Evolutionary conservation across 2,888 invertebrate genomes (phyloP), one percentile per base, ranked within the genome.

Genomic region (Himalopsyche kuldschensis): DNA sequence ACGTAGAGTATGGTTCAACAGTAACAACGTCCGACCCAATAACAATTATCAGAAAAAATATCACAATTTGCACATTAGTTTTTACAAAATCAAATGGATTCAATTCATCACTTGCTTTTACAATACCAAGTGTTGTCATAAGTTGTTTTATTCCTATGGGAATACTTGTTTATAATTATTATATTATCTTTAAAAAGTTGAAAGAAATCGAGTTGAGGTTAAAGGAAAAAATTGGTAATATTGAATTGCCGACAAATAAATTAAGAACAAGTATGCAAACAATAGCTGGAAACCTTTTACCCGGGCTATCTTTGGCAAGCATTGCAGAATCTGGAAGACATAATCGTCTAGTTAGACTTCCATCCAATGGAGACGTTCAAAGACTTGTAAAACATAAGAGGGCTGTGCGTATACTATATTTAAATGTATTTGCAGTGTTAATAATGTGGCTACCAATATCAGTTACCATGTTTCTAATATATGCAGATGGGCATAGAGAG

Each of bases 401-500:
- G 78, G 92, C 92, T 27, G 92, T 93, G 0, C 88, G 92, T 55
- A 89, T 93, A 31, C 88, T 93, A 35, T 89, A 92, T 80, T 88
- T 92, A 69, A 93, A 93, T 87, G 92, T 93, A 15, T 87, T 92
- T 3, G 90, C 92, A 3, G 93, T 93, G 1, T 88, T 93, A n/a
- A 87, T 92, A 15, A 93, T 93, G 93, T 93, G 93, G 93, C 87
- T 92, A 63, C 93, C 93, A 0, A 93, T 93, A 84, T 92, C 92
- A 0, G 87, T 91, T 1, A 88, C 92, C 20, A 91, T 93, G 91
- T 87, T 92, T 47, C 89, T 93, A 63, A 92, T 93, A 81, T 93
- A 92, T 86, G 87, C 92, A 55, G 93, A 93, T 87, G 93, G 93
- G 2, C 89, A 90, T 30, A 88, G 93, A 77, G 91, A 91, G 63